These are phyloP conservation scores for Achroia grisella DNA, from an alignment of 1,140 invertebrate species.

Conservation along the genomic window DNA sequence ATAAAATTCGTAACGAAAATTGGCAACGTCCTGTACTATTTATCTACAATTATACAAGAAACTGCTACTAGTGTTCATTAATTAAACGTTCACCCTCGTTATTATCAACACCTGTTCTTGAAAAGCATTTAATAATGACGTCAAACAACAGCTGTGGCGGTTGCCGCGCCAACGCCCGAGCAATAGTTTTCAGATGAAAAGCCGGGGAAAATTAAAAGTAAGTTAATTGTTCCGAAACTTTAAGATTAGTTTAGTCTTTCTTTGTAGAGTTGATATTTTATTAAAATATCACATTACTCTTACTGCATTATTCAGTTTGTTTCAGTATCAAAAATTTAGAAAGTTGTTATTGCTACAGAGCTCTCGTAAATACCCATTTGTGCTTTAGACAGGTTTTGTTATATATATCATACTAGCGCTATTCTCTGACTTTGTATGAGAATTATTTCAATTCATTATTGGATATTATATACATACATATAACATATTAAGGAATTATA, in stretches of 20 bases:
- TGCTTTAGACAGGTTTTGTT: too few species aligned
- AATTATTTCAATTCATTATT: too few species aligned
- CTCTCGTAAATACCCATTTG: slow-evolving; percentile 18
- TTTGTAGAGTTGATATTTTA: too few species aligned
- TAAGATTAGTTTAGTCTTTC: too few species aligned
- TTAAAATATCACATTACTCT: too few species aligned
- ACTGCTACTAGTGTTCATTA: slow-evolving; percentile 54
- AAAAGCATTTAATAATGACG: slow-evolving; percentile 69
- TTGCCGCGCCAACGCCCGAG: slow-evolving; percentile 18
- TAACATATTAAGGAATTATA: too few species aligned
- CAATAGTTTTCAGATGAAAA: slow-evolving; percentile 36
- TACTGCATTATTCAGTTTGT: too few species aligned
- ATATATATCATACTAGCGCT: too few species aligned
- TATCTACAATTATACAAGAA: slow-evolving; percentile 9
- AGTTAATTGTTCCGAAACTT: slow-evolving; percentile 2
- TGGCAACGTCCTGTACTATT: slow-evolving; percentile 5
- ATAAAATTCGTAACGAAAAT: neutral
- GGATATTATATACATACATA: too few species aligned
- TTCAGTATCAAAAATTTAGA: too few species aligned
- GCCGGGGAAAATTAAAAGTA: slow-evolving; percentile 47
- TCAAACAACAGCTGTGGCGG: slow-evolving; percentile 50
- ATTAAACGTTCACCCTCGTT: slow-evolving; percentile 65
- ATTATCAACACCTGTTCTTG: slow-evolving; percentile 69
- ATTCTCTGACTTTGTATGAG: too few species aligned
- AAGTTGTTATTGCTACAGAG: too few species aligned